Base-by-base conservation (phyloP, 2,797 vertebrate genomes). In the Gallirallus australis region DNA sequence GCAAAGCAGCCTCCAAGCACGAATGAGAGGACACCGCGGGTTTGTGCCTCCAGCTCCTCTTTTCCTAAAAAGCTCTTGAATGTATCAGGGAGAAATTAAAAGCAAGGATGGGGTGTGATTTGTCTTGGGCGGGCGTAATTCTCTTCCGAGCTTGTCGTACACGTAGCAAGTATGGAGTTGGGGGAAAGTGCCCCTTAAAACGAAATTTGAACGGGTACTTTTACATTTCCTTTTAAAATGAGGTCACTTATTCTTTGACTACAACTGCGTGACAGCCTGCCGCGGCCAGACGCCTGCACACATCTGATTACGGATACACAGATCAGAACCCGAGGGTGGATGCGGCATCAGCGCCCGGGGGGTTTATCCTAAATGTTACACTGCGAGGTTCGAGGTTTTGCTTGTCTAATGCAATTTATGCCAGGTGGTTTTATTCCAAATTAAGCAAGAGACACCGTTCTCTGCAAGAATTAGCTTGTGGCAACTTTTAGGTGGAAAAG, bases 401-500 rank as follows among this genome's bases (percentile, higher is more conserved):
- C 70, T 85, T 60, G 56, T n/a, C 61, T 77, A 75, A 68, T 25
- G 14, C 15, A n/a, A 50, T 85, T 85, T 53, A 39, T 57, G 14
- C 21, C 68, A 7, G 52, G 31, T 30, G 23, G 1, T 71, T 91
- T 85, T 77, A 37, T 75, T 77, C 33, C 68, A 57, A 13, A 75
- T 65, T 71, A 78, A 85, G 37, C 17, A 68, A 70, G 33, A 54
- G 3, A 3, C 4, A 7, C 24, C 6, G 2, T 35, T 73, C 28
- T 14, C 27, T 57, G 18, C 39, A 54, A 82, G 48, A 87, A 75
- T 64, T 65, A 68, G 6, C 9, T 54, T 65, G 13, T 31, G 33
- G 57, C 50, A 78, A 39, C 25, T 85, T 94, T 88, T 69, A 75
- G 76, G 21, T 65, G 57, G 84, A 83, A 94, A 93, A 78, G 21